These are phyloP conservation scores for Passer domesticus DNA, from an alignment of 2,113 vertebrate species.

Conservation along the genomic window DNA sequence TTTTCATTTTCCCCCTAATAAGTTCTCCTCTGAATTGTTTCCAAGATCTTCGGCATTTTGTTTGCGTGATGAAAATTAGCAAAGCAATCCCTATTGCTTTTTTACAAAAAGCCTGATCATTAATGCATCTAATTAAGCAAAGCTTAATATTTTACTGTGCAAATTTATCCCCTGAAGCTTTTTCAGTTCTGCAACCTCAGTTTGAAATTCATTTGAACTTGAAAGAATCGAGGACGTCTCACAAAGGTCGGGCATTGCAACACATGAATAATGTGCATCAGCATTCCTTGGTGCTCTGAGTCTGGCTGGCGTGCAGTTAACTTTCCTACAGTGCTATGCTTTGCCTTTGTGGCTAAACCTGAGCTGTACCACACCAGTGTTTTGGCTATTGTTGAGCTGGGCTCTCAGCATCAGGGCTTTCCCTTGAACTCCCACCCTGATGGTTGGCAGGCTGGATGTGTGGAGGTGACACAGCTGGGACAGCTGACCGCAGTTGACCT, in stretches of 20 bases:
- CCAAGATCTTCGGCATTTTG: conserved; percentile 4
- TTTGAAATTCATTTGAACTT: not conserved
- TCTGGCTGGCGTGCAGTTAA: not conserved
- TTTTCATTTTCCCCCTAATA: conserved; percentile 3
- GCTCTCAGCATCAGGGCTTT: not conserved
- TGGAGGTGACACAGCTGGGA: not conserved
- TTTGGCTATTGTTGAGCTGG: not conserved
- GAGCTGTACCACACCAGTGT: not conserved
- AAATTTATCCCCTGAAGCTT: conserved; percentile 43
- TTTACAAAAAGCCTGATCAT: conserved; percentile 22
- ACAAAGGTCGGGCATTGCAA: not conserved
- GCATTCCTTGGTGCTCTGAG: not conserved
- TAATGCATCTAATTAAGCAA: conserved; percentile 38
- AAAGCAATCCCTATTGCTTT: conserved; percentile 10
- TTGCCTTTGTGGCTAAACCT: not conserved
- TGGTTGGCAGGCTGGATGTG: accelerated
- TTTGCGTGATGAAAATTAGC: not conserved
- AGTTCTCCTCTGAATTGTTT: conserved; percentile 22
- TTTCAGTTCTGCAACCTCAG: not conserved
- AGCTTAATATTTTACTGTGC: conserved; percentile 23
- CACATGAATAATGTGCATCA: not conserved
- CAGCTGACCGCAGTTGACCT: not conserved
- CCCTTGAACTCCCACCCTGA: not conserved
- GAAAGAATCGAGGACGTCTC: not conserved
- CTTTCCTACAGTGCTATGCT: not conserved